Evolutionary conservation across 2,797 vertebrate species (phyloP), one percentile per base, ranked within the genome.

Genomic region (Onychomys torridus): DNA sequence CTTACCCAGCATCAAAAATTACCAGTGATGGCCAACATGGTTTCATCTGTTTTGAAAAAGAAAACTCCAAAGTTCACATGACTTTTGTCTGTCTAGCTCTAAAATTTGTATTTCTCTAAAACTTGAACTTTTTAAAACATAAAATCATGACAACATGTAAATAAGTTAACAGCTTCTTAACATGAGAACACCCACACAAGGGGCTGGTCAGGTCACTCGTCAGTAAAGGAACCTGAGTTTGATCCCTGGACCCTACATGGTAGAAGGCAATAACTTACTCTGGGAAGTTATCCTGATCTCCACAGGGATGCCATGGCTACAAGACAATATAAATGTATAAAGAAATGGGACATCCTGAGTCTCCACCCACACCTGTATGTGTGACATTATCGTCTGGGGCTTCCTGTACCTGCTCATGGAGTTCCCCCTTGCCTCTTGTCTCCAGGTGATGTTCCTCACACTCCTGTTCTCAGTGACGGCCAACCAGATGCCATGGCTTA

Each of bases 361-460:
- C 27, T 9, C 25, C 61, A 77, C 52, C n/a, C 76, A 65, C 6
- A 34, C 65, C 12, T 77, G 84, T 43, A 17, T 11, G 1, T 8
- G 27, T 1, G 10, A 37, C 1, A 1, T 61, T 46, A 23, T 61
- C 55, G 5, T 27, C 81, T 40, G 19, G 27, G 75, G 0, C 61
- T 76, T 76, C 1, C 40, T 11, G 6, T 5, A 21, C 14, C 27
- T 49, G 32, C 76, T 95, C 40, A n/a, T 8, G 1, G 12, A n/a
- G 6, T 52, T 63, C 25, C 55, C 61, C n/a, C 52, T 1, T 25
- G 43, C 3, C 43, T 81, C 67, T 61, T 76, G 71, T 63, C 23
- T 67, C 17, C 63, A 98, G 98, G 96, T 97, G 84, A 40, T 97
- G 32, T 6, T 92, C 49, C 81, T 98, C 67, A 92, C 97, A 0